A percentile compares a stretch with the other conserved stretches of the same genome.
These are phyloP conservation scores for Diorhabda elongata DNA, from an alignment of 1,140 invertebrate genomes.

Conservation along the genomic window DNA sequence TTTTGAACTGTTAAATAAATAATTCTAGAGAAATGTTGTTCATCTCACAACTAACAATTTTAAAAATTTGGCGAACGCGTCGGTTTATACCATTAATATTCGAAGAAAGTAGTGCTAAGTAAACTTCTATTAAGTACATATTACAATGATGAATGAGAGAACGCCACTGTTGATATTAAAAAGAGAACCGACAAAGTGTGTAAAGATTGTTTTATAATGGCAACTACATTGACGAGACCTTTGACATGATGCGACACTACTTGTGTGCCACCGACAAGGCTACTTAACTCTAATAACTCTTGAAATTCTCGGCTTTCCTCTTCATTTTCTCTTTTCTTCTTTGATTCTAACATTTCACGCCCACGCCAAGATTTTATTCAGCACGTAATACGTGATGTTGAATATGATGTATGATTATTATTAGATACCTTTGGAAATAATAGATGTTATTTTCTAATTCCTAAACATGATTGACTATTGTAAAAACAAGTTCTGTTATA, in stretches of 20 bases:
- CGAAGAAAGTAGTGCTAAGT: no score
- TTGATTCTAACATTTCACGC: conserved; percentile 15
- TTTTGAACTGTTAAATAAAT: no score
- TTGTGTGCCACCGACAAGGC: conserved; percentile 14
- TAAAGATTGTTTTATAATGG: conserved; percentile 24
- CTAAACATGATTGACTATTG: no score
- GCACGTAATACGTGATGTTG: conserved; percentile 12
- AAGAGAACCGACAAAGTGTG: conserved; percentile 29
- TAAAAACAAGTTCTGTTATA: no score
- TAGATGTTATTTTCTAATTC: no score
- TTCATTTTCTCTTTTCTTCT: conserved; percentile 9
- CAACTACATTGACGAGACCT: conserved; percentile 26
- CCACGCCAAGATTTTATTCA: conserved; percentile 1
- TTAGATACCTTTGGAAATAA: neutral
- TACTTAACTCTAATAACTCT: conserved; percentile 20
- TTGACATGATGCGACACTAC: conserved; percentile 13
- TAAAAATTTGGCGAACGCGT: no score
- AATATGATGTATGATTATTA: conserved; percentile 4
- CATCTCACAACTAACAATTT: no score
- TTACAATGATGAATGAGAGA: neutral
- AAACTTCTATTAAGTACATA: no score
- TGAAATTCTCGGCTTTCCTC: conserved; percentile 6
- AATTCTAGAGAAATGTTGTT: no score
- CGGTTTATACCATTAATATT: no score
- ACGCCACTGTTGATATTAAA: conserved; percentile 4